Conservation (phyloP, 2,113 vertebrate species). For the Hoplias malabaricus region DNA sequence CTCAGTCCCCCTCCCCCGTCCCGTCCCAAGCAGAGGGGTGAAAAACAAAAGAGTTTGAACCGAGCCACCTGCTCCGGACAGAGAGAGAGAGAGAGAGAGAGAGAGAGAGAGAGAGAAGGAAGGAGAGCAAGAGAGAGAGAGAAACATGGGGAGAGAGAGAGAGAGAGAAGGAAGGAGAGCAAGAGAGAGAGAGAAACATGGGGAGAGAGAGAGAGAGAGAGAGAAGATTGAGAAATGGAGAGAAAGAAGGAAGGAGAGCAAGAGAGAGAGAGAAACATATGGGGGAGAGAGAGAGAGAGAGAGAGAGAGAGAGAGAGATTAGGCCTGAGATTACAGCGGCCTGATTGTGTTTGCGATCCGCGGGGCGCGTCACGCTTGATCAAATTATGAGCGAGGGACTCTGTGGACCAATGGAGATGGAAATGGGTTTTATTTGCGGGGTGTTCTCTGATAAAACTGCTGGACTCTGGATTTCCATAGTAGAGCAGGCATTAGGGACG, state of each 20-base stretch:
- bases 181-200: conserved; percentile 35
- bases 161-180: too few relatives aligned
- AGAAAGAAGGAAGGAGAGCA: too few relatives aligned
- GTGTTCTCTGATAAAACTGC: background rate
- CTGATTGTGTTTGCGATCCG: conserved; percentile 39
- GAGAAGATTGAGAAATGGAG: too few relatives aligned
- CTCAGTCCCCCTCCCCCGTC: background rate
- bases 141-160: too few relatives aligned
- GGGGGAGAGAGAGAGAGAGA: background rate
- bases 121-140: conserved; percentile 39
- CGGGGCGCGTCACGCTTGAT: conserved; percentile 42
- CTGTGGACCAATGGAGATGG: conserved; percentile 35
- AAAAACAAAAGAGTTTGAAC: conserved; percentile 54
- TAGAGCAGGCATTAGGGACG: background rate
- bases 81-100: background rate
- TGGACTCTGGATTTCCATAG: background rate
- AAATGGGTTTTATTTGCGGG: too few relatives aligned
- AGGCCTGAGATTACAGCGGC: conserved; percentile 30
- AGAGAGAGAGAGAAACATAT: conserved; percentile 36
- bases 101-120: conserved; percentile 42
- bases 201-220: conserved; percentile 29
- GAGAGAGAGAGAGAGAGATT: conserved; percentile 36
- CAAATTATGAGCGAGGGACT: conserved; percentile 37
- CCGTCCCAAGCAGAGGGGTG: conserved; percentile 37
- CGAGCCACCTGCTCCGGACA: conserved; percentile 50